Evolutionary conservation across 2,113 vertebrate species (phyloP).

Genomic region (Eurypyga helias): DNA sequence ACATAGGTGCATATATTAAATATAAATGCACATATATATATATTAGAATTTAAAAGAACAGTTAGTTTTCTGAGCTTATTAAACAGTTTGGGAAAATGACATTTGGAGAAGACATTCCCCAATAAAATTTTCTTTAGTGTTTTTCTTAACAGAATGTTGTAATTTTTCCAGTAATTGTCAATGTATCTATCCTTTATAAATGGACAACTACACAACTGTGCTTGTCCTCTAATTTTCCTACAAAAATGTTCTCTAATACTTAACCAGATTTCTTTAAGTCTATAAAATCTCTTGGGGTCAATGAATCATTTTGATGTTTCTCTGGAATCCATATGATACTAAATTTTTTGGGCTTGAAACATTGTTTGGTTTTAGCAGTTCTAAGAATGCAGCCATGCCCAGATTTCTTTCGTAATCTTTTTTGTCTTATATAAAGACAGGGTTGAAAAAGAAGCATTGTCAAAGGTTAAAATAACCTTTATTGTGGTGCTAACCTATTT

Average conservation of each 20-base stretch:
- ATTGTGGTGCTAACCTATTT: conserved; percentile 2
- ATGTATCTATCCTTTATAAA: neutral
- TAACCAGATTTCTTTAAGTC: neutral
- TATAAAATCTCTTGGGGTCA: neutral
- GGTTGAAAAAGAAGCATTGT: neutral
- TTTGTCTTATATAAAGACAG: neutral
- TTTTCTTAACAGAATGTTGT: neutral
- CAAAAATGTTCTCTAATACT: neutral
- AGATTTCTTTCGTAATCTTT: neutral
- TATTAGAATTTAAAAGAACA: neutral
- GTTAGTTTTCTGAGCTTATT: neutral
- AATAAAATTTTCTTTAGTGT: neutral
- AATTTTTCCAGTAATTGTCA: neutral
- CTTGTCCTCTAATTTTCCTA: neutral
- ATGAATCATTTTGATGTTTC: neutral
- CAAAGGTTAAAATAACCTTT: conserved; percentile 48
- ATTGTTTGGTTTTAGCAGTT: neutral
- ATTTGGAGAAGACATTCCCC: neutral
- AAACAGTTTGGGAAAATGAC: neutral
- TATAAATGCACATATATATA: neutral
- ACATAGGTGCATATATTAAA: neutral
- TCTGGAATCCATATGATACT: neutral
- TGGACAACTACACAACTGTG: neutral
- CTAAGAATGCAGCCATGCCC: neutral
- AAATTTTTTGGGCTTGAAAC: neutral